A percentile compares a stretch with the other conserved stretches of the same genome.
These are phyloP conservation scores for Lagocephalus sceleratus DNA, from an alignment of 2,797 vertebrate species.

Conservation along the genomic window DNA sequence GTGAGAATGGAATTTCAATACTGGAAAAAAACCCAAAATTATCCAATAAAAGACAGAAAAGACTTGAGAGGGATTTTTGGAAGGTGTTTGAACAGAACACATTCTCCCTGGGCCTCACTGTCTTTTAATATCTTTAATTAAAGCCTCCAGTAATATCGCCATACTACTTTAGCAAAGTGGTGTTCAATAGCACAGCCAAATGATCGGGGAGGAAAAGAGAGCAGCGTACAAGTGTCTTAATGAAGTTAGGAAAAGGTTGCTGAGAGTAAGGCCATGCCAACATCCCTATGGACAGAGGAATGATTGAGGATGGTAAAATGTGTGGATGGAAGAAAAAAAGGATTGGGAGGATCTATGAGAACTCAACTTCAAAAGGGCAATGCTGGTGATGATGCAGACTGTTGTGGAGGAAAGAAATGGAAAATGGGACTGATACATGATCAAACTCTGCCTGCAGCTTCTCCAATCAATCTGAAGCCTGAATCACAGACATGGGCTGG, in stretches of 20 bases:
- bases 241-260: no score
- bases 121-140: slow-evolving; percentile 77
- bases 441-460: slow-evolving; percentile 45
- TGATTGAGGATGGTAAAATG: no score
- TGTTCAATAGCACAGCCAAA: slow-evolving; percentile 41
- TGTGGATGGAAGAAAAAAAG: background rate
- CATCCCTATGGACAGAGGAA: no score
- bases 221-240: background rate
- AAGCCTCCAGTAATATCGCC: slow-evolving; percentile 69
- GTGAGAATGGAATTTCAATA: no score
- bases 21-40: background rate
- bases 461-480: slow-evolving; percentile 55
- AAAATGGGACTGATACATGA: slow-evolving; percentile 51
- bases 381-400: slow-evolving; percentile 41
- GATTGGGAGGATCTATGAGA: slow-evolving; percentile 41
- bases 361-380: slow-evolving; percentile 59
- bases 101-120: slow-evolving; percentile 52
- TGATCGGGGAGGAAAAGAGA: background rate
- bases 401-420: slow-evolving; percentile 29
- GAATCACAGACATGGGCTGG: slow-evolving; percentile 29
- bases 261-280: no score
- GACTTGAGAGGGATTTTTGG: slow-evolving; percentile 33
- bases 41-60: background rate
- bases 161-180: slow-evolving; percentile 61
- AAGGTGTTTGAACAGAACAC: slow-evolving; percentile 55